phyloP scores from a whole-genome alignment of 2,797 vertebrate species.

The Myotis vivesi region DNA sequence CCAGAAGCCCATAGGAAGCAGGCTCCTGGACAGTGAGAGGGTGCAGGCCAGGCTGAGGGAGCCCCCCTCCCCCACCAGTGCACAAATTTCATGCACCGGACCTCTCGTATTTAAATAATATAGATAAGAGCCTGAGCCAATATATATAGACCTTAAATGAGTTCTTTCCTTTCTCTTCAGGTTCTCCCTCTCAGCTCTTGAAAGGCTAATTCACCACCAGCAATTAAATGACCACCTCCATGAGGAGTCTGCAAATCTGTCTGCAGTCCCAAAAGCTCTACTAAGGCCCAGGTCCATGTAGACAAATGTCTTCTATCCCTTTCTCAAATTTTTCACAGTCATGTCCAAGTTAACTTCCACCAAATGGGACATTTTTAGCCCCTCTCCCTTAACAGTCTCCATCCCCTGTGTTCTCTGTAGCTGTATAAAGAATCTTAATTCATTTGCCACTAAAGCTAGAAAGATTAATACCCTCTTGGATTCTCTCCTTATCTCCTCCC shows the following conservation, averaged over 20 bases:
- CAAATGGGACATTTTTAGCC: not conserved
- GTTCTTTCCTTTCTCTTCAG: not conserved
- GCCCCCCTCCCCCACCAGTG: accelerated
- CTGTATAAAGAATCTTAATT: not conserved
- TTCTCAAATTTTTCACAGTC: not conserved
- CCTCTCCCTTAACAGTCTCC: not conserved
- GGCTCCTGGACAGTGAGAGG: no score
- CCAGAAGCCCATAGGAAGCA: no score
- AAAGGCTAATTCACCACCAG: not conserved
- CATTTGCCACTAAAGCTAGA: not conserved
- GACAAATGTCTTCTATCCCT: not conserved
- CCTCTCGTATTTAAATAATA: not conserved
- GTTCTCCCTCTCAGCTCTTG: not conserved
- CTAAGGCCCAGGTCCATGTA: not conserved
- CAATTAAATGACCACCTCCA: not conserved
- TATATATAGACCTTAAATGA: not conserved
- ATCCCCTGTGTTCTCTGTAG: not conserved
- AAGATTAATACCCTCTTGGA: not conserved
- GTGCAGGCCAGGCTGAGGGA: no score
- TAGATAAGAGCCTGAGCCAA: not conserved
- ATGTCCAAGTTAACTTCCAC: not conserved
- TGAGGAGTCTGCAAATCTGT: not conserved
- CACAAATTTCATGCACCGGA: no score
- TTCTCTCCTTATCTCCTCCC: not conserved
- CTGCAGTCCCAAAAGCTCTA: not conserved